Percentiles rank a stretch among this genome's conserved stretches.
These are phyloP conservation scores for Nesidiocoris tenuis DNA, from an alignment of 2,888 invertebrate species.

Conservation along the genomic window DNA sequence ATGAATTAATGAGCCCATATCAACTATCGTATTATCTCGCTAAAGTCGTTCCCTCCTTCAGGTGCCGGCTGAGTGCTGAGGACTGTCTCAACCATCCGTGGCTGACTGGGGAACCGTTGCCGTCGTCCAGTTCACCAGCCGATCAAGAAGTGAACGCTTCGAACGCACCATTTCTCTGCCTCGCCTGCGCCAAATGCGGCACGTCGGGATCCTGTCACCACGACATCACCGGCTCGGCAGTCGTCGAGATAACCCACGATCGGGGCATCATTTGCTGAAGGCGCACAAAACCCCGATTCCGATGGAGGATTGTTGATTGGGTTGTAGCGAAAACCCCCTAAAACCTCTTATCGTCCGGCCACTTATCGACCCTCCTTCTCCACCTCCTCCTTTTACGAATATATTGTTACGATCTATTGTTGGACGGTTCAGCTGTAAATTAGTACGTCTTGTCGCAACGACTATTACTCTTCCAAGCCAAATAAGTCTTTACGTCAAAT, in stretches of 20 bases:
- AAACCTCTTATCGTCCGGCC: background rate
- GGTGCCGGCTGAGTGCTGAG: constrained; percentile 82
- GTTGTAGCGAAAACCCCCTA: background rate
- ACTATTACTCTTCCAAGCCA: background rate
- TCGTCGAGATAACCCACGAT: constrained; percentile 44
- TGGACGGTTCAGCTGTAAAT: background rate
- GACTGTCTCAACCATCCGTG: constrained; percentile 89
- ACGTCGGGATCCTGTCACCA: constrained; percentile 56
- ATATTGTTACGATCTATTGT: background rate
- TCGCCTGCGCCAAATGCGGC: constrained; percentile 58
- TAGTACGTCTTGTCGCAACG: background rate
- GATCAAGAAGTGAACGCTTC: constrained; percentile 45
- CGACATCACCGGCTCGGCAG: constrained; percentile 52
- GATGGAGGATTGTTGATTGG: background rate
- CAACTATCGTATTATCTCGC: no score
- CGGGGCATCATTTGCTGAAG: constrained; percentile 41
- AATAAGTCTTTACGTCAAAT: background rate
- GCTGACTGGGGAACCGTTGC: constrained; percentile 59
- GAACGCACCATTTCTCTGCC: constrained; percentile 49
- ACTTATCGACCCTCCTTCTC: background rate
- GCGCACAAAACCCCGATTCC: background rate
- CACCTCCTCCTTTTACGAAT: background rate
- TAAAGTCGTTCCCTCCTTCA: constrained; percentile 59
- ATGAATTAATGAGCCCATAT: no score
- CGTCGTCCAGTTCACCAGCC: constrained; percentile 23